Conservation (phyloP, 2,888 invertebrate species). For the Heliconius ismenius region DNA sequence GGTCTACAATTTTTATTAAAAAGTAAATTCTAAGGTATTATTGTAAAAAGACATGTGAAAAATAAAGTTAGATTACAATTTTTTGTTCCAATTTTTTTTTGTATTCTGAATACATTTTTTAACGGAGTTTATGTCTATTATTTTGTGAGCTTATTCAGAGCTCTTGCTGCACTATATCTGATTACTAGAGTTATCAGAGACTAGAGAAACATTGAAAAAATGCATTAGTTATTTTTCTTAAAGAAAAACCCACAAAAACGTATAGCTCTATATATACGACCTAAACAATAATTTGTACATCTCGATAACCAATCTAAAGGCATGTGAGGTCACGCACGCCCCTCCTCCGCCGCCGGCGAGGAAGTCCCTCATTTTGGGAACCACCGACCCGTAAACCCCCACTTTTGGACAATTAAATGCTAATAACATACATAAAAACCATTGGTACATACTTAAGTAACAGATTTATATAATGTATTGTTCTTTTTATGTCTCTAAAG, state of each 20-base stretch:
- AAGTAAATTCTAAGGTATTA: slow-evolving; percentile 36
- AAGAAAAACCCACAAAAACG: background rate
- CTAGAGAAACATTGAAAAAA: too few species aligned
- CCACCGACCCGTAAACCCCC: slow-evolving; percentile 78
- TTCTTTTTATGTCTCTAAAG: background rate
- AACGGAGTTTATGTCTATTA: background rate
- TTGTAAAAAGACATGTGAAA: slow-evolving; percentile 23
- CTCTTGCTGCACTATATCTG: background rate
- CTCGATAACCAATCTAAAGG: slow-evolving; percentile 59
- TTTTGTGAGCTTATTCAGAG: background rate
- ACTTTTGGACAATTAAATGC: slow-evolving; percentile 76
- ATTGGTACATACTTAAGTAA: slow-evolving; percentile 24
- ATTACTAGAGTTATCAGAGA: too few species aligned
- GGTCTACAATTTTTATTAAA: slow-evolving; percentile 44
- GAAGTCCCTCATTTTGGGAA: slow-evolving; percentile 78
- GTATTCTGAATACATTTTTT: background rate
- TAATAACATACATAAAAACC: slow-evolving; percentile 62
- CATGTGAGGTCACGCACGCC: slow-evolving; percentile 49
- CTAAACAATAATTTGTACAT: slow-evolving; percentile 43
- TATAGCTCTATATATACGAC: slow-evolving; percentile 1
- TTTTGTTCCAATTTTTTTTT: background rate
- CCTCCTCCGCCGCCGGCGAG: slow-evolving; percentile 70
- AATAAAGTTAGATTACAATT: background rate
- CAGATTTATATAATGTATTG: slow-evolving; percentile 23
- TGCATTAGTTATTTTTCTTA: background rate